Evolutionary conservation across 1,140 invertebrate species (phyloP), one percentile per base, ranked within the genome.

Genomic region (Eumaeus atala): DNA sequence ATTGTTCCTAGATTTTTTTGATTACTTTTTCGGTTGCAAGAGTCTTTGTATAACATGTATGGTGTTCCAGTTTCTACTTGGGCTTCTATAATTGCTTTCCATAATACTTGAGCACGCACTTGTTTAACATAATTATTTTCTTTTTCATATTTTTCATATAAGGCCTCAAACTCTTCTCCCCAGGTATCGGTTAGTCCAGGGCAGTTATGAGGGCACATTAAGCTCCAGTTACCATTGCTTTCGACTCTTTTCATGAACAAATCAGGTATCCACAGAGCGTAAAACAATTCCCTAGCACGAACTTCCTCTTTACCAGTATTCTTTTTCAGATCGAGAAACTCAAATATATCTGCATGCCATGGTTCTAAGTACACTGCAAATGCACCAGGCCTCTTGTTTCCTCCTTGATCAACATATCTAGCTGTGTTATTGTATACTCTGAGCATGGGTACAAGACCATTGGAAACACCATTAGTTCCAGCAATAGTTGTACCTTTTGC

Each of bases 1-100:
- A 99, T 99, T 5, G 98, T 99, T 21, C 98, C 98, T 14, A 99
- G 83, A 88, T 99, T 99, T 85, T 99, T 93, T 76, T 99, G 98
- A 85, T 99, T 99, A 50, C 95, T 97, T 88, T 99, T 99, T 8
- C 93, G 88, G 77, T 99, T 99, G 72, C 98, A 99, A 11, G 96
- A 91, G 89, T 99, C 98, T 87, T 99, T 99, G 76, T 98, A 99
- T 0, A 97, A 84, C 96, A 99, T 99, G 77, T 98, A 99, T 5
- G 98, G 98, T 12, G 95, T 97, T 21, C 98, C 98, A 12, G 98
- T 99, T 90, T 99, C 98, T 4, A 98, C 95, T 90, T 99, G 98
- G 0, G 97, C 92, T 74, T 97, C 94, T 62, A 99, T 92, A 58
- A 99, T 97, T 16, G 96, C 94, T 70, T 93, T 95, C 97, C 97